Evolutionary conservation across 2,888 invertebrate species (phyloP).

Genomic region (Teleiodes luculella): DNA sequence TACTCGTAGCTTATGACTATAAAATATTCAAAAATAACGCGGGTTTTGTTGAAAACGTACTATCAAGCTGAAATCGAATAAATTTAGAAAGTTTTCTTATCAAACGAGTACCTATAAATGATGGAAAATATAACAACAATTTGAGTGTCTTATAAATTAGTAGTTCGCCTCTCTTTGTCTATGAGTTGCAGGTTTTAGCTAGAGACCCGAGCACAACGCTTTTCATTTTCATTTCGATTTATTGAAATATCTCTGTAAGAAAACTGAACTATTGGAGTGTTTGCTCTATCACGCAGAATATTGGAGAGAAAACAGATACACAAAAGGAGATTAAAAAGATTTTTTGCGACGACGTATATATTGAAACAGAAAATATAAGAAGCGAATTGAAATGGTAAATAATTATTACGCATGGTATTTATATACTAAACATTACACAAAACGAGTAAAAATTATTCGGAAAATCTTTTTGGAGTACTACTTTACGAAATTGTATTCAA

Average conservation of each 20-base stretch:
- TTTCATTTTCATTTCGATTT: too few relatives aligned
- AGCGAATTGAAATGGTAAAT: slow-evolving; percentile 8
- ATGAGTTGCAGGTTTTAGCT: too few relatives aligned
- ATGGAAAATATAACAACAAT: too few relatives aligned
- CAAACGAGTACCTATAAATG: too few relatives aligned
- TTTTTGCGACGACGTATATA: background rate
- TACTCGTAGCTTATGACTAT: too few relatives aligned
- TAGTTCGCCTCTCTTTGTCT: too few relatives aligned
- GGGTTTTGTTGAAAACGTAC: too few relatives aligned
- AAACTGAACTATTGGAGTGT: background rate
- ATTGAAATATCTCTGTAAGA: background rate
- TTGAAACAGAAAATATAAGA: slow-evolving; percentile 4
- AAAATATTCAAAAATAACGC: too few relatives aligned
- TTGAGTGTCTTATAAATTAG: too few relatives aligned
- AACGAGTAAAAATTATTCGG: background rate
- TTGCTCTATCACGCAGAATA: background rate
- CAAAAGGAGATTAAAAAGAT: background rate
- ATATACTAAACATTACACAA: slow-evolving; percentile 5
- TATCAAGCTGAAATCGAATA: too few relatives aligned
- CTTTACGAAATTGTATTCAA: background rate
- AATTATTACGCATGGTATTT: slow-evolving; percentile 2
- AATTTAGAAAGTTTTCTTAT: too few relatives aligned
- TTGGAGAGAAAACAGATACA: background rate
- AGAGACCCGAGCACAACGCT: too few relatives aligned
- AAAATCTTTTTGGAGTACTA: background rate